phyloP scores from a whole-genome alignment of 2,113 vertebrate species.

The Loxodonta africana region DNA sequence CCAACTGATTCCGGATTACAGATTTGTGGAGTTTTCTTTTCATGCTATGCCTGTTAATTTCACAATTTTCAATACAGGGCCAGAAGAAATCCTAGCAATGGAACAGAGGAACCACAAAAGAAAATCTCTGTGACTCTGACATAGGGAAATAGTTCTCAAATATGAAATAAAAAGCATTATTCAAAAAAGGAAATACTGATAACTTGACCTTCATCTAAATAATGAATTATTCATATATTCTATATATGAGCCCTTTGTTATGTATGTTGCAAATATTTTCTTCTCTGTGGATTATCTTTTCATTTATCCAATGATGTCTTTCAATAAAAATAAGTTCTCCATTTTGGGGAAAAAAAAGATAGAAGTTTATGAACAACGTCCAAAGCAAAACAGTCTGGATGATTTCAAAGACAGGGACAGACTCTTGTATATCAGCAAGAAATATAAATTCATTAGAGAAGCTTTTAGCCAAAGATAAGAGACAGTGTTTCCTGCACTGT shows the following conservation, averaged over 20 bases:
- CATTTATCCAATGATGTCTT: neutral
- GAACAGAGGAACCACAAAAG: neutral
- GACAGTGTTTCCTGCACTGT: too few species aligned
- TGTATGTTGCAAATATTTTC: neutral
- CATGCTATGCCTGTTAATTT: neutral
- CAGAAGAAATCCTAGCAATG: neutral
- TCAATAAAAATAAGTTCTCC: neutral
- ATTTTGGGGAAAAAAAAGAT: neutral
- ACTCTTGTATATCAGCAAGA: neutral
- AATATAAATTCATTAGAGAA: neutral
- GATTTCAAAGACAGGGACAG: neutral
- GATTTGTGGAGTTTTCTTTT: neutral
- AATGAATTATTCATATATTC: neutral
- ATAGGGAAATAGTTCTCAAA: neutral
- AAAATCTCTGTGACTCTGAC: neutral
- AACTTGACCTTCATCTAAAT: constrained; percentile 6
- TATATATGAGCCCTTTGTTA: neutral
- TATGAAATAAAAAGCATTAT: constrained; percentile 11
- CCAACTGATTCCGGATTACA: neutral
- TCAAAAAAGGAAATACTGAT: constrained; percentile 8
- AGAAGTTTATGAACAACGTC: neutral
- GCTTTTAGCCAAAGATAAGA: too few species aligned
- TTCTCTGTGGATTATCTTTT: neutral
- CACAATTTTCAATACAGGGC: neutral
- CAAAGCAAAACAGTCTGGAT: neutral